Conservation (phyloP, 2,888 invertebrate species). For the Aphelenchoides bicaudatus region DNA sequence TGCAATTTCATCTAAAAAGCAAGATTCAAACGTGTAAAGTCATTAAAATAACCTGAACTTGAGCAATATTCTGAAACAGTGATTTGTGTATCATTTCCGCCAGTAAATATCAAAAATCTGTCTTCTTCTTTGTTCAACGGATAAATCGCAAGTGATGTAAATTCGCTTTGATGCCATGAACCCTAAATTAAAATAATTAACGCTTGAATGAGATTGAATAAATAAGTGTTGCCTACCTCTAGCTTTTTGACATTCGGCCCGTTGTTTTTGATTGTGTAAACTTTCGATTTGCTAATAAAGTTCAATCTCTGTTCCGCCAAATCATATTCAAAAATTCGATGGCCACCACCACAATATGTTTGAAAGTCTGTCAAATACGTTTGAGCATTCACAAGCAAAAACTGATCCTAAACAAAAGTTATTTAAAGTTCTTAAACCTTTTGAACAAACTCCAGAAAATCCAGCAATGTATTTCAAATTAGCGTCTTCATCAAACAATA, state of each 20-base stretch:
- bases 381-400: constrained; percentile 12
- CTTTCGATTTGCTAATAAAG: constrained; percentile 6
- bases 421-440: neutral
- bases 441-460: constrained; percentile 15
- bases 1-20: constrained; percentile 8
- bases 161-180: constrained; percentile 9
- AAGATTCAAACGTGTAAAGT: neutral
- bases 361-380: neutral
- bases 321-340: constrained; percentile 27
- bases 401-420: constrained; percentile 14
- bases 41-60: constrained; percentile 3
- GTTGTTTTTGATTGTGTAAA: neutral
- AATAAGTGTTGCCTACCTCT: neutral
- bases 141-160: neutral
- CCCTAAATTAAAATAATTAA: neutral
- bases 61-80: neutral
- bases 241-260: neutral
- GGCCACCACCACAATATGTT: constrained; percentile 22
- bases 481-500: constrained; percentile 13
- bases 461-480: constrained; percentile 15
- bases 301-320: constrained; percentile 25
- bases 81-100: constrained; percentile 19
- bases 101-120: constrained; percentile 4
- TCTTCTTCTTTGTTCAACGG: neutral
- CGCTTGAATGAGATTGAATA: neutral